These are phyloP conservation scores for Otis tarda DNA, from an alignment of 2,113 vertebrate species.

Conservation along the genomic window DNA sequence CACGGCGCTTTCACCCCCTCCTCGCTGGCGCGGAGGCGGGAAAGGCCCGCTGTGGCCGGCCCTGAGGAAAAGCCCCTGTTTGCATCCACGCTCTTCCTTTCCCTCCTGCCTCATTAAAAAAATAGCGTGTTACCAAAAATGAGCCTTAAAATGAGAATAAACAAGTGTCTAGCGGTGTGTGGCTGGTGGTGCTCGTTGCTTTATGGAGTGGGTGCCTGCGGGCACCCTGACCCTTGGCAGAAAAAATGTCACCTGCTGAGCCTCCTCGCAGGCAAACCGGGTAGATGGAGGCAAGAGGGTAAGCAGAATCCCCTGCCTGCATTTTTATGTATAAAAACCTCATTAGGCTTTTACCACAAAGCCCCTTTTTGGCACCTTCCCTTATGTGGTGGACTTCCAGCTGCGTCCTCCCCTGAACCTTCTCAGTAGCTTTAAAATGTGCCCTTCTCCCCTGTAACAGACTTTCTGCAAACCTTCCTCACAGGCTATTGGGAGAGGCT, in stretches of 20 bases:
- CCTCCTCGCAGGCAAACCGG: accelerated
- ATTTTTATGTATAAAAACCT: neutral
- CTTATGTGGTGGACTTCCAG: accelerated
- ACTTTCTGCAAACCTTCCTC: neutral
- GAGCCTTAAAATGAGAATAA: neutral
- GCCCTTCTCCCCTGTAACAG: no score
- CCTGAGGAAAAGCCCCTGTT: accelerated
- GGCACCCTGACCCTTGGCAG: neutral
- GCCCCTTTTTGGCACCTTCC: neutral
- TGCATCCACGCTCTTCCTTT: accelerated
- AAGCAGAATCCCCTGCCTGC: accelerated
- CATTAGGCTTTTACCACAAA: accelerated
- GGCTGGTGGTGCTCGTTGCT: accelerated
- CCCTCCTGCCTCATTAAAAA: neutral
- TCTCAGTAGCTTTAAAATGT: neutral
- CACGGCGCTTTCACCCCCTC: neutral
- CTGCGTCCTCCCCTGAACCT: accelerated
- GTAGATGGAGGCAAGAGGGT: no score
- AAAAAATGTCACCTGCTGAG: accelerated
- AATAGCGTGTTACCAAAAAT: neutral
- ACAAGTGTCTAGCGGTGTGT: accelerated
- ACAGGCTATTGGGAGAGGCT: neutral
- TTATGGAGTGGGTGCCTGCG: accelerated
- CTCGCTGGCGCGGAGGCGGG: neutral
- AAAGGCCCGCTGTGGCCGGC: accelerated